phyloP scores from a whole-genome alignment of 2,113 vertebrate species.

The Dendropsophus ebraccatus region DNA sequence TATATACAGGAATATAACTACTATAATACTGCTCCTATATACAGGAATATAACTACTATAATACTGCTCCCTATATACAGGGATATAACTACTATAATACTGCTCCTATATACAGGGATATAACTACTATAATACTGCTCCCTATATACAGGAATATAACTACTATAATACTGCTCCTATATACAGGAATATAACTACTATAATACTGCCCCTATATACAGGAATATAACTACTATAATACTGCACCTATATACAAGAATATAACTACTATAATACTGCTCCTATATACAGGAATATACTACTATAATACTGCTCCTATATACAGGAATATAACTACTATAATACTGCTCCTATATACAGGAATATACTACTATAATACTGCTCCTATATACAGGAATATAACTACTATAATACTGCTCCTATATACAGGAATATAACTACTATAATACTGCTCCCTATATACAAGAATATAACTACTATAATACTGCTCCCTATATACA shows the following conservation, averaged over 20 bases:
- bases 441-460: background rate
- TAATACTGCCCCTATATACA: too few species aligned
- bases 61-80: too few species aligned
- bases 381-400: too few species aligned
- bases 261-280: background rate
- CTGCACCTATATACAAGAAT: background rate
- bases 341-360: background rate
- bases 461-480: too few species aligned
- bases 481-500: background rate
- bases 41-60: background rate
- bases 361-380: constrained; percentile 11
- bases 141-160: too few species aligned
- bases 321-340: constrained; percentile 12
- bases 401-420: background rate
- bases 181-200: too few species aligned
- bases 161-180: too few species aligned
- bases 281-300: background rate
- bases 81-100: too few species aligned
- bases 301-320: background rate
- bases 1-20: background rate
- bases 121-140: too few species aligned
- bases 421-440: background rate
- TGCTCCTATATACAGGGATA: too few species aligned
- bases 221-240: background rate
- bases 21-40: background rate